These are phyloP conservation scores for Ylistrum balloti DNA, from an alignment of 1,140 invertebrate species.

Conservation along the genomic window DNA sequence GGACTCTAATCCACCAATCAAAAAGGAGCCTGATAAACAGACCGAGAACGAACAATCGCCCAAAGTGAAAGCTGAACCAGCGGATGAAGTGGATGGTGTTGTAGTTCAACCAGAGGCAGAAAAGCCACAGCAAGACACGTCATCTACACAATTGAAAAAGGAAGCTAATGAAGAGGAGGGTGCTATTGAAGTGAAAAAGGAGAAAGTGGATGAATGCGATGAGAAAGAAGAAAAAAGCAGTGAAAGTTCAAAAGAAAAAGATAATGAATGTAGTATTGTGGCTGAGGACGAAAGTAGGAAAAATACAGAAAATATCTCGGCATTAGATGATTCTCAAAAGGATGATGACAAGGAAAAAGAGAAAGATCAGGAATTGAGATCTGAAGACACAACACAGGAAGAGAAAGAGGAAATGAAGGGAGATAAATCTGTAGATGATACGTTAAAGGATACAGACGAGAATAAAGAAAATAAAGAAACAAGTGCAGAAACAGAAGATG, in stretches of 20 bases:
- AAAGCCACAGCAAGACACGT: not conserved
- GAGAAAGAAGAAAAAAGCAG: conserved; percentile 33
- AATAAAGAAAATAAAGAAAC: no score
- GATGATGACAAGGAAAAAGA: conserved; percentile 44
- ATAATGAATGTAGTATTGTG: not conserved
- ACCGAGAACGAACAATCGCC: not conserved
- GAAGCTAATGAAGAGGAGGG: conserved; percentile 31
- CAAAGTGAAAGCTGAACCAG: conserved; percentile 43
- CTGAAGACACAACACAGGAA: conserved; percentile 50
- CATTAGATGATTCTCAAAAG: not conserved
- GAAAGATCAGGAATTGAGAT: conserved; percentile 46
- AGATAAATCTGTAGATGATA: conserved; percentile 41
- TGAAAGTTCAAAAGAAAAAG: not conserved
- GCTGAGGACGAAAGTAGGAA: not conserved
- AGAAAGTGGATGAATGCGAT: not conserved
- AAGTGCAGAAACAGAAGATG: not conserved
- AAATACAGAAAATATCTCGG: no score
- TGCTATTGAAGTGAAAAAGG: conserved; percentile 40
- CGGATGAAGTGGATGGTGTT: conserved; percentile 48
- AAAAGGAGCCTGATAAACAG: conserved; percentile 50
- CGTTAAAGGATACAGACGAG: not conserved
- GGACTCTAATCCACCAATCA: conserved; percentile 46
- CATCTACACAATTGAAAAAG: not conserved
- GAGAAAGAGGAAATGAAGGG: conserved; percentile 44
- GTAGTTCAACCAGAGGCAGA: conserved; percentile 11